Base-by-base conservation (phyloP, 1,140 invertebrate species). In the Philopotamus ludificatus region DNA sequence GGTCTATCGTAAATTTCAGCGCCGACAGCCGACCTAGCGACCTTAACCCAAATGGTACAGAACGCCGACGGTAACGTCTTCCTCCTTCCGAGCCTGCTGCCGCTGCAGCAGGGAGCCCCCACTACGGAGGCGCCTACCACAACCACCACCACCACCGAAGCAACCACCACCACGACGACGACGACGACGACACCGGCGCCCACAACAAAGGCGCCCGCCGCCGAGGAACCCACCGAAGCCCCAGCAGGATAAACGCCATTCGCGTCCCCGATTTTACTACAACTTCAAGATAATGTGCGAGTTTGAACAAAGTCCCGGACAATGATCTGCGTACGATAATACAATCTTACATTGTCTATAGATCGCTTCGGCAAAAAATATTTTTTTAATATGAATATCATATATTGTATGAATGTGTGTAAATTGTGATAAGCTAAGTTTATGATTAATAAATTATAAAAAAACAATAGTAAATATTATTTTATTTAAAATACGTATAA, bases 1-100 rank as follows among this genome's bases (percentile, higher is more conserved):
- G 7, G n/a, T 8, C 44, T 9, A 45, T 8, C 9, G 16, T 45
- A 22, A 34, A 34, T 59, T 60, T 47, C 57, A 60, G 57, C 57
- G 12, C 57, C 57, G 3, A 60, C 57, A 15, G 57, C 57, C 39
- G 42, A 60, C 34, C 47, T 60, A 47, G 39, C 57, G 23, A 47
- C 42, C 28, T 39, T 60, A 34, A 16, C 23, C 3, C 23, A 47
- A 2, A 47, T 60, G 42, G 57, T 60, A 20, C 44, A 47, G 9
- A 45, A 60, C 12, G 42, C 25, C 4, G 1, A 39, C 34, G 3
- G 18, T 9, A 25, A 47, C 15, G 18, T 60, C 4, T 60, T 42
- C 15, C 21, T 60, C 3, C 16, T 60, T 1, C 57, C 57, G 4
- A 60, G 57, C 20, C 28, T 60, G 8, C 20, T 47, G 1, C 57